Evolutionary conservation across 2,888 invertebrate species (phyloP), one percentile per base, ranked within the genome.

Genomic region (Phania funesta): DNA sequence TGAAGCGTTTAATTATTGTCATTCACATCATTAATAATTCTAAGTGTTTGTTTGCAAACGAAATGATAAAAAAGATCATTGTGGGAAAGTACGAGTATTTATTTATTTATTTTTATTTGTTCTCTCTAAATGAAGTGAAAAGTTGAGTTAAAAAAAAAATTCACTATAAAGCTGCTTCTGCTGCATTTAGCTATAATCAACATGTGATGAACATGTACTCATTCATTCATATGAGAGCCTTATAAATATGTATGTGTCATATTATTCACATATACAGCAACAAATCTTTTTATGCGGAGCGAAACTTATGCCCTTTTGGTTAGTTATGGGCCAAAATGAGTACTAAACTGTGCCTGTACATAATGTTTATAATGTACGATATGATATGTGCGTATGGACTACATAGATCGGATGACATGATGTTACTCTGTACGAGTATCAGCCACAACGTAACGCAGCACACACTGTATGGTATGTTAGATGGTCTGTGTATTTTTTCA

Each of bases 1-100:
- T 73, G 67, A 77, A 73, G 52, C 81, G 67, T 73, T 77, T 81
- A 77, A 78, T 81, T 81, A 58, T 62, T 68, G 67, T 77, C 73
- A 68, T 78, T 73, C 78, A 56, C 68, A 81, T 78, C 56, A 74
- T 81, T 78, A 64, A 62, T 67, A 38, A 29, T 65, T 71, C 16
- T 20, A 60, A 70, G 58, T 54, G 38, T 62, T 60, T 54, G 48
- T 68, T 38, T 41, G 9, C 11, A 50, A 48, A 62, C 46, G 38
- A 2, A 26, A 54, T 60, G 46, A 16, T 18, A 62, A 29, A 62
- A 41, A n/a, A 38, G 9, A 29, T 35, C 58, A 16, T 50, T 29
- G 48, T 71, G 48, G 38, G 71, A 41, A 60, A 38, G 24, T 26
- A 26, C 20, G 20, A 41, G n/a, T n/a, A n/a, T n/a, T n/a, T n/a